Conservation (phyloP, 2,113 vertebrate genomes). For the Mesoclemmys tuberculata region DNA sequence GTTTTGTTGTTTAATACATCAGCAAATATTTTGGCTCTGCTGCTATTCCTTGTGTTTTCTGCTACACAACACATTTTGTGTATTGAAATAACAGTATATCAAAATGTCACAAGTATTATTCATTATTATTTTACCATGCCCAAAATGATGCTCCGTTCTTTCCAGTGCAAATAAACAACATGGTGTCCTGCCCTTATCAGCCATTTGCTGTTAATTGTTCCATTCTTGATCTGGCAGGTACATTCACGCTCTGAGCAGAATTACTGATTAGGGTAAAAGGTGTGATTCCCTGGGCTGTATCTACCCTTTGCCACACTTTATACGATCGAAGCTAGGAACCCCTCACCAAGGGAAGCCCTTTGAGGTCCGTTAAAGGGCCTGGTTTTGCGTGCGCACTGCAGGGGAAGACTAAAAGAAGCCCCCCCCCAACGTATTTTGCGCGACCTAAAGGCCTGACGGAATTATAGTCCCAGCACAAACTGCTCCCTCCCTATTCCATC, state of each 20-base stretch:
- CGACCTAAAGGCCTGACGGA: not conserved
- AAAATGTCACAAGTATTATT: not conserved
- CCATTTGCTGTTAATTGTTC: not conserved
- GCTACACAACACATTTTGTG: not conserved
- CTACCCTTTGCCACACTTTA: not conserved
- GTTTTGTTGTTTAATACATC: not conserved
- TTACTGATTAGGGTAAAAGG: rapidly evolving
- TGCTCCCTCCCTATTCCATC: not conserved
- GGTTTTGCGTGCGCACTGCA: not conserved
- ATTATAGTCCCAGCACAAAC: not conserved
- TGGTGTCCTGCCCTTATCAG: not conserved
- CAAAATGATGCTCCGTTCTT: not conserved
- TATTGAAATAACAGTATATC: not conserved
- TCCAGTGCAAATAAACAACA: not conserved
- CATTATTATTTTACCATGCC: not conserved
- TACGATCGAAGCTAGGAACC: no score
- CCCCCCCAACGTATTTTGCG: not conserved
- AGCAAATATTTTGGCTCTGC: not conserved
- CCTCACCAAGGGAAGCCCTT: not conserved
- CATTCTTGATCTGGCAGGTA: not conserved
- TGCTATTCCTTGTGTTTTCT: not conserved
- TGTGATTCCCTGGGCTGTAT: not conserved
- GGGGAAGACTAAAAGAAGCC: not conserved
- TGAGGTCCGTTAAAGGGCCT: not conserved
- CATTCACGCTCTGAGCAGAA: not conserved